Evolutionary conservation across 2,113 vertebrate species (phyloP).

Genomic region (Ailuropoda melanoleuca): DNA sequence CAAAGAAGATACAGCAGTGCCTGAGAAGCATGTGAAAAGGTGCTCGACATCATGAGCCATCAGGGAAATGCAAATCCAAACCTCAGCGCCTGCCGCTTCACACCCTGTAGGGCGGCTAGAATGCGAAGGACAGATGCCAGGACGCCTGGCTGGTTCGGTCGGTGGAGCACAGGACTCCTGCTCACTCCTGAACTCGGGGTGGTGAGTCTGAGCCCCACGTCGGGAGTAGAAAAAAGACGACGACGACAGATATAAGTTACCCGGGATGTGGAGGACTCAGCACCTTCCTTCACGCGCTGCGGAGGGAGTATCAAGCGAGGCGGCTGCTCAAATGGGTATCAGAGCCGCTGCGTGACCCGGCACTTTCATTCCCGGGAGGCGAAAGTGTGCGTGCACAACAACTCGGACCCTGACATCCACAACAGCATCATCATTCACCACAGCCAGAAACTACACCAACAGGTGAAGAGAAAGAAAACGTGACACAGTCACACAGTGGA

Average conservation of each 20-base stretch:
- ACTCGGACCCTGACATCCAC: rapidly evolving
- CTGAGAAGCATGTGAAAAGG: neutral
- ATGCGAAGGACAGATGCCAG: neutral
- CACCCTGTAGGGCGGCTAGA: neutral
- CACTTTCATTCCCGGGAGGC: neutral
- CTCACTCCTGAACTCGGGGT: neutral
- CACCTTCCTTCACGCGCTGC: rapidly evolving
- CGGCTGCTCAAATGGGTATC: neutral
- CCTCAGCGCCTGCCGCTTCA: neutral
- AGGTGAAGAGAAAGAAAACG: too few species aligned
- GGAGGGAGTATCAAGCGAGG: neutral
- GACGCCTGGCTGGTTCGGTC: neutral
- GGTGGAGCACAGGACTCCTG: neutral
- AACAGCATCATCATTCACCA: rapidly evolving
- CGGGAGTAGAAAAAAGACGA: neutral
- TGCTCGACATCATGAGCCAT: neutral
- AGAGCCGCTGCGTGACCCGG: rapidly evolving
- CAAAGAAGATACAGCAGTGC: neutral
- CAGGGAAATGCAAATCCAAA: neutral
- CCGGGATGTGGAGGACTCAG: neutral
- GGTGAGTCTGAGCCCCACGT: neutral
- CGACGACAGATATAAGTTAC: rapidly evolving
- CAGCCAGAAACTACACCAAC: rapidly evolving
- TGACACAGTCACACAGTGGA: rapidly evolving
- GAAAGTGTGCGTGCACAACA: neutral